Evolutionary conservation across 1,140 invertebrate genomes (phyloP).

Genomic region (Orchestia grillus): DNA sequence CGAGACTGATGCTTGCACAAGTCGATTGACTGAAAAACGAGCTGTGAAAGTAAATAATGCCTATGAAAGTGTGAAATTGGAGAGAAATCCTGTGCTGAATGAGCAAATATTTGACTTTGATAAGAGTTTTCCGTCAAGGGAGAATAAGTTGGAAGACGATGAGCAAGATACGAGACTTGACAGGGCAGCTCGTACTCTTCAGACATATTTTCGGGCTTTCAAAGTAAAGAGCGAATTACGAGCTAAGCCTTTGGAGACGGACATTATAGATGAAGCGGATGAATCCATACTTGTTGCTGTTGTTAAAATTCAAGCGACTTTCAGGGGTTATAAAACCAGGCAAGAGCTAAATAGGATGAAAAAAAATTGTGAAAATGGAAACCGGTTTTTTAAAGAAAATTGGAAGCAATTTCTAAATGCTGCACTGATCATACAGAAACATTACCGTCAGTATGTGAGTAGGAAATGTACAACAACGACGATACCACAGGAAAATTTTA

Average conservation of each 20-base stretch:
- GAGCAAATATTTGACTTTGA: background rate
- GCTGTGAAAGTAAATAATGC: background rate
- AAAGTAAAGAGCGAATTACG: background rate
- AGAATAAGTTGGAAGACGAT: background rate
- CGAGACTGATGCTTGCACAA: background rate
- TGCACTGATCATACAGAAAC: background rate
- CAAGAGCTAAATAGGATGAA: background rate
- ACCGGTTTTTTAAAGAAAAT: background rate
- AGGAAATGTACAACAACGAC: background rate
- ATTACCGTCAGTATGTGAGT: background rate
- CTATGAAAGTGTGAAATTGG: background rate
- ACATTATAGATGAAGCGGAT: background rate
- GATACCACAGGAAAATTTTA: background rate
- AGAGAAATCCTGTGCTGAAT: background rate
- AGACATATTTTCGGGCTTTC: background rate
- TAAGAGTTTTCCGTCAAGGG: background rate
- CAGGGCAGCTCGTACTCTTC: background rate
- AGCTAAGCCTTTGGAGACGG: background rate
- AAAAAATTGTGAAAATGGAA: background rate
- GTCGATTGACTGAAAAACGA: background rate
- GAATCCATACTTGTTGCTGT: background rate
- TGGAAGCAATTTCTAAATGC: background rate
- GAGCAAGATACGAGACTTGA: background rate
- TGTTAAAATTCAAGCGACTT: constrained; percentile 20
- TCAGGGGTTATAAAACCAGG: constrained; percentile 16